Evolutionary conservation across 2,797 vertebrate genomes (phyloP).

Genomic region (Tragopan temminckii): DNA sequence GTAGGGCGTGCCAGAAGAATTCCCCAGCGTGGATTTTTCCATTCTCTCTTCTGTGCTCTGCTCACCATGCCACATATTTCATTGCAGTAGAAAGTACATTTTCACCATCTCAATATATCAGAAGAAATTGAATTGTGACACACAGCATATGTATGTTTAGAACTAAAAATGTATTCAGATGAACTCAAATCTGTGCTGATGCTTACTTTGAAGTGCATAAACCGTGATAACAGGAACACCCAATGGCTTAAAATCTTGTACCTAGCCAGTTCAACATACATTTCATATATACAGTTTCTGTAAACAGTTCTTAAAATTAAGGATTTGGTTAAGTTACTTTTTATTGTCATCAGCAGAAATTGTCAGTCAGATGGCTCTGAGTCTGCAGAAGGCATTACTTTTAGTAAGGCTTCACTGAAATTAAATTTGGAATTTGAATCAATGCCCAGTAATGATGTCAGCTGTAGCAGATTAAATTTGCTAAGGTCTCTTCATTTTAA

Average conservation of each 20-base stretch:
- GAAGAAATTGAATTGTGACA: background rate
- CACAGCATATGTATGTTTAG: background rate
- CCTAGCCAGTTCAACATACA: background rate
- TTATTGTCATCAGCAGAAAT: slow-evolving; percentile 25
- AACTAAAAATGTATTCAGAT: background rate
- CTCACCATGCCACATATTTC: background rate
- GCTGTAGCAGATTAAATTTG: slow-evolving; percentile 63
- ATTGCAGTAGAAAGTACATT: background rate
- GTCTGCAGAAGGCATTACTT: slow-evolving; percentile 64
- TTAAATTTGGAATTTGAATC: slow-evolving; percentile 74
- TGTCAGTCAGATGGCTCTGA: slow-evolving; percentile 51
- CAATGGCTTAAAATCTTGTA: background rate
- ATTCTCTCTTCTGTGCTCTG: background rate
- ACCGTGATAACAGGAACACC: background rate
- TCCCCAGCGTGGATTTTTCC: background rate
- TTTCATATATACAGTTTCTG: background rate
- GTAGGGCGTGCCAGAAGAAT: background rate
- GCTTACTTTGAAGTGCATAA: background rate
- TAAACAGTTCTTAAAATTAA: too few species aligned
- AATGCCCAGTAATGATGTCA: slow-evolving; percentile 70
- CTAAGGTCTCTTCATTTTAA: slow-evolving; percentile 55
- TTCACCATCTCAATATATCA: background rate
- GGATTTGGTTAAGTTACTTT: slow-evolving; percentile 35
- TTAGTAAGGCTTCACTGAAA: slow-evolving; percentile 58
- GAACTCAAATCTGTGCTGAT: slow-evolving; percentile 2